phyloP scores from a whole-genome alignment of 2,888 invertebrate species.

The Latheticus oryzae region DNA sequence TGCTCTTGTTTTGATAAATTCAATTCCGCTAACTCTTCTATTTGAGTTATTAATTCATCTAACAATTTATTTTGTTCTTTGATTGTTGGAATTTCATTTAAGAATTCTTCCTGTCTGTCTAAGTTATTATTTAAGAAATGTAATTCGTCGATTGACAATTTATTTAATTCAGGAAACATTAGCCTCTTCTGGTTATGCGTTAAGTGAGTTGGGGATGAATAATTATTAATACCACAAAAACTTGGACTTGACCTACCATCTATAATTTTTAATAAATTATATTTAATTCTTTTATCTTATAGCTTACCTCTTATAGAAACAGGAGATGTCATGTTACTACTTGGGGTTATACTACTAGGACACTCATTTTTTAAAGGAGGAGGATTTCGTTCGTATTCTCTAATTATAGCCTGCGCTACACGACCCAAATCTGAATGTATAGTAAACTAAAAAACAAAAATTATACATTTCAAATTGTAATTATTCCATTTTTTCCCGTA shows the following conservation, averaged over 20 bases:
- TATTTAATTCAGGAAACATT: slow-evolving; percentile 68
- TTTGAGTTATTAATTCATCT: slow-evolving; percentile 78
- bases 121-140: slow-evolving; percentile 76
- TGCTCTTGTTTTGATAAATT: slow-evolving; percentile 76
- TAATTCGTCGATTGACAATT: slow-evolving; percentile 73
- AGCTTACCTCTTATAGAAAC: slow-evolving; percentile 50
- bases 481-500: slow-evolving; percentile 59
- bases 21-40: slow-evolving; percentile 76
- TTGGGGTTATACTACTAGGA: slow-evolving; percentile 38
- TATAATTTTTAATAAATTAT: slow-evolving; percentile 8
- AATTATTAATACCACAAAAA: slow-evolving; percentile 53
- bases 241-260: slow-evolving; percentile 59
- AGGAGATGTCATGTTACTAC: slow-evolving; percentile 50
- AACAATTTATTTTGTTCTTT: slow-evolving; percentile 76
- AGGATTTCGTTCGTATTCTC: slow-evolving; percentile 79
- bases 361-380: slow-evolving; percentile 65
- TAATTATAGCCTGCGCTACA: slow-evolving; percentile 82
- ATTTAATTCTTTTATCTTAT: slow-evolving; percentile 1
- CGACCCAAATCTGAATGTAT: slow-evolving; percentile 83
- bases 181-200: slow-evolving; percentile 44
- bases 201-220: slow-evolving; percentile 56
- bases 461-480: slow-evolving; percentile 6
- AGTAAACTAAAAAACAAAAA: slow-evolving; percentile 69
- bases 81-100: slow-evolving; percentile 76
- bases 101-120: slow-evolving; percentile 79